Evolutionary conservation across 2,113 vertebrate species (phyloP).

Genomic region (Gorsachius goisagi): DNA sequence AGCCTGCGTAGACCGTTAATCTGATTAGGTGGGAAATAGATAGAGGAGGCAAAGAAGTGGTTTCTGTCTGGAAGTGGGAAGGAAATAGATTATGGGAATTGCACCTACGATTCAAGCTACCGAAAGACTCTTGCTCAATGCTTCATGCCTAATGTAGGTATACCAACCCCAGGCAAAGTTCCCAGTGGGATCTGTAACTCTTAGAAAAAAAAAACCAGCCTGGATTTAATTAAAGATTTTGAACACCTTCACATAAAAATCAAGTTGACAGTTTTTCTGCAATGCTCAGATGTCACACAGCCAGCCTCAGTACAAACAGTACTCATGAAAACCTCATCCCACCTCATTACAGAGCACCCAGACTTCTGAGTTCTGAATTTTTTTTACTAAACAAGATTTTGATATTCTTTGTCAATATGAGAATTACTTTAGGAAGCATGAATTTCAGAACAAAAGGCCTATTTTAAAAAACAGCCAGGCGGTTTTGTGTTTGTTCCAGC

Average conservation of each 20-base stretch:
- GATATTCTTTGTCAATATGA: background rate
- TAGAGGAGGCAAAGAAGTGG: background rate
- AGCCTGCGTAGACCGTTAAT: background rate
- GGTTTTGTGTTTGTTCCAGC: background rate
- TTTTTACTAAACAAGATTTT: background rate
- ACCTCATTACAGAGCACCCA: rapidly evolving
- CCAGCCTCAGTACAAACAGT: background rate
- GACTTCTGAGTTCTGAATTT: rapidly evolving
- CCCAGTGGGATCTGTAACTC: background rate
- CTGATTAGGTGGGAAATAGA: background rate
- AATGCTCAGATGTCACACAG: background rate
- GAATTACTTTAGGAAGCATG: background rate
- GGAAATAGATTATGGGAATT: background rate
- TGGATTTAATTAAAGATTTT: background rate
- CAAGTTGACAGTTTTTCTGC: background rate
- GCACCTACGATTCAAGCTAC: background rate
- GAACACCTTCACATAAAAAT: background rate
- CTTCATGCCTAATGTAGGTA: background rate
- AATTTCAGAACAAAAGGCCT: background rate
- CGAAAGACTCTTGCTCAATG: background rate
- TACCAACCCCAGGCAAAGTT: background rate
- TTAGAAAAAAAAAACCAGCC: no score
- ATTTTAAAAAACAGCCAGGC: background rate
- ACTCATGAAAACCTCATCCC: background rate
- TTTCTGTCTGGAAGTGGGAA: background rate